Evolutionary conservation across 30 jellyfish, hydroid and myxozoan species (phyloP).

Genomic region (Cassiopea xamachana): DNA sequence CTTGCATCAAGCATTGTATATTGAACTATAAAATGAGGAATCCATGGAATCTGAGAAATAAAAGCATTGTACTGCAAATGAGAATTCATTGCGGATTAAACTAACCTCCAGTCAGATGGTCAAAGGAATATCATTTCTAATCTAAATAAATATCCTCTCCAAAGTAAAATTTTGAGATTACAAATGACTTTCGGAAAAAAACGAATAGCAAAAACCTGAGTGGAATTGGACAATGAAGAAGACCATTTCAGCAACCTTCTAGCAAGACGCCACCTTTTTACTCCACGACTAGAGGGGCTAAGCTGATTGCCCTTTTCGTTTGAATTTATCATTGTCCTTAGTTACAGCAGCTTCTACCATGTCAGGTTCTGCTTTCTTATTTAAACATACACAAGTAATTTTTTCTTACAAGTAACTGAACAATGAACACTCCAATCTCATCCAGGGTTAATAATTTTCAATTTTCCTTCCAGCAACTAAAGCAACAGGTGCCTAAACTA

Average conservation of each 20-base stretch:
- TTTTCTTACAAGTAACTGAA: not conserved
- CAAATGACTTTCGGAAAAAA: too few relatives aligned
- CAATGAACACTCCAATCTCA: not conserved
- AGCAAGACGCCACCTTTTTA: not conserved
- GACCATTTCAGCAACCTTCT: slow-evolving; percentile 1
- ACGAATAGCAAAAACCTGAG: not conserved
- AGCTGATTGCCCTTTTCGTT: not conserved
- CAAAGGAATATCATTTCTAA: too few relatives aligned
- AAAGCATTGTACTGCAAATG: too few relatives aligned
- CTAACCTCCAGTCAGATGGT: too few relatives aligned
- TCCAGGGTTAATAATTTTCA: not conserved
- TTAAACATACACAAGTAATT: not conserved
- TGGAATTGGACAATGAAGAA: not conserved
- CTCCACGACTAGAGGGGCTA: not conserved
- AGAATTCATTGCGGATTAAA: too few relatives aligned
- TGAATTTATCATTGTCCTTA: not conserved
- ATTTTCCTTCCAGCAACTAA: not conserved
- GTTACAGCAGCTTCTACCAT: not conserved
- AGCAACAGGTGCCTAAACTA: not conserved
- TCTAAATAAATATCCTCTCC: too few relatives aligned
- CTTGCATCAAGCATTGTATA: too few relatives aligned
- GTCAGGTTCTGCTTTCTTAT: not conserved
- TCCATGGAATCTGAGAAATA: too few relatives aligned
- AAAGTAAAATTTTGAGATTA: too few relatives aligned
- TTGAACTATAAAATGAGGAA: too few relatives aligned